phyloP scores from a whole-genome alignment of 2,797 vertebrate species.

The Cyclura pinguis region DNA sequence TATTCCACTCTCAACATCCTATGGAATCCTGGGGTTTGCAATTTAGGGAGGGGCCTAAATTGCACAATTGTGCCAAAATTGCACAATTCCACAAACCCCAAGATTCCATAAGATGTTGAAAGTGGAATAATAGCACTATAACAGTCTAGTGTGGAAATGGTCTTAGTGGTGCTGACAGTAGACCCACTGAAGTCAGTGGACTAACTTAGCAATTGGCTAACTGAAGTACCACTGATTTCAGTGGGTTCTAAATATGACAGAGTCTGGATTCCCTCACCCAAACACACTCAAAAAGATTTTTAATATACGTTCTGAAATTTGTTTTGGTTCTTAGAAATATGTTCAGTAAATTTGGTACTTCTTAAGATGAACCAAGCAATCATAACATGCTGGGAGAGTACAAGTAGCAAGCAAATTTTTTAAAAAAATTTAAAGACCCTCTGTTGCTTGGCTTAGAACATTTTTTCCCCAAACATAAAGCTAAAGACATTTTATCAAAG shows the following conservation, averaged over 20 bases:
- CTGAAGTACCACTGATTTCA: background rate
- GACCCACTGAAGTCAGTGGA: background rate
- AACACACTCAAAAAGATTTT: too few relatives aligned
- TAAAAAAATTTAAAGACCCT: background rate
- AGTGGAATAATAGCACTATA: too few relatives aligned
- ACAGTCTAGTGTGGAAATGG: too few relatives aligned
- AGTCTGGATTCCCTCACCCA: background rate
- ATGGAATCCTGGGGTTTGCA: too few relatives aligned
- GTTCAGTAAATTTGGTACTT: background rate
- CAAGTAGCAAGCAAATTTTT: background rate
- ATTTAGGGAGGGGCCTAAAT: too few relatives aligned
- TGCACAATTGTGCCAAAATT: too few relatives aligned
- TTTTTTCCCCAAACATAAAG: background rate
- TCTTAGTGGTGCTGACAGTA: background rate
- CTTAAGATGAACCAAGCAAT: background rate
- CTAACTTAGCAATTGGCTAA: background rate
- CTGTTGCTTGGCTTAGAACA: background rate
- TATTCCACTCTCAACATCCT: too few relatives aligned
- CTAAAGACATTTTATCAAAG: background rate
- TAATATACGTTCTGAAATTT: background rate
- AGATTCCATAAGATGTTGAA: too few relatives aligned
- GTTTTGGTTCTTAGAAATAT: background rate
- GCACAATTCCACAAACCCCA: too few relatives aligned
- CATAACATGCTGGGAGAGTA: background rate
- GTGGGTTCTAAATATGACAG: background rate